Percentiles rank a stretch among this genome's conserved stretches.
Evolutionary conservation across 1,140 invertebrate genomes (phyloP).

Genomic region (Philotrypesis tridentata): DNA sequence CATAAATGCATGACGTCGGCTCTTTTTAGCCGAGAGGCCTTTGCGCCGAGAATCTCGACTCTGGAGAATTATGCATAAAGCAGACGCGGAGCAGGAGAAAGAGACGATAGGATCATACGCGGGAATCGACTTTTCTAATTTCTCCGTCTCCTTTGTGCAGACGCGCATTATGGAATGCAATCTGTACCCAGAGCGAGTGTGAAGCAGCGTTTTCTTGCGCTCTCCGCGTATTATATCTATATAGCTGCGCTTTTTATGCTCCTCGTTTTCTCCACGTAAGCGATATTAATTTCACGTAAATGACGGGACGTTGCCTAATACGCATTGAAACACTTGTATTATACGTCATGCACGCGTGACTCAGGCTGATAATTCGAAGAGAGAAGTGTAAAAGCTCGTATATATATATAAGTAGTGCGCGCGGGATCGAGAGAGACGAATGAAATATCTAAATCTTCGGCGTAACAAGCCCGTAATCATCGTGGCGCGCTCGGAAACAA

Average conservation of each 20-base stretch:
- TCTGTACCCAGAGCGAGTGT: not conserved
- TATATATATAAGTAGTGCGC: too few relatives aligned
- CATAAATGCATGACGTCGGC: slow-evolving; percentile 49
- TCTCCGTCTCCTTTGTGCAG: slow-evolving; percentile 1
- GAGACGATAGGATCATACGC: not conserved
- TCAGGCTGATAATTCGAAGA: too few relatives aligned
- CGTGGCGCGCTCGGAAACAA: not conserved
- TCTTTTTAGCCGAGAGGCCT: not conserved
- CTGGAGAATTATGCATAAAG: too few relatives aligned
- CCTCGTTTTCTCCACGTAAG: too few relatives aligned
- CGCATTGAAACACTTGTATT: too few relatives aligned
- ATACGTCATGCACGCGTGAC: too few relatives aligned
- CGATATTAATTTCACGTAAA: too few relatives aligned
- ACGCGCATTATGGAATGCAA: not conserved
- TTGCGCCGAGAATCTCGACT: too few relatives aligned
- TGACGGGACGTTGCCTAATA: too few relatives aligned
- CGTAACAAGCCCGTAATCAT: slow-evolving; percentile 25
- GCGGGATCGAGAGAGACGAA: not conserved
- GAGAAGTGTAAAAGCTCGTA: too few relatives aligned
- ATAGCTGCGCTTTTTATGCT: too few relatives aligned
- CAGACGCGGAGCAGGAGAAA: too few relatives aligned
- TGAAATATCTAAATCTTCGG: not conserved
- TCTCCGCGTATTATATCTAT: not conserved
- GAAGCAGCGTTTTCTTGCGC: not conserved
- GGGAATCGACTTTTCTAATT: slow-evolving; percentile 25